Evolutionary conservation across 2,113 vertebrate species (phyloP).

Genomic region (Rhizomys pruinosus): DNA sequence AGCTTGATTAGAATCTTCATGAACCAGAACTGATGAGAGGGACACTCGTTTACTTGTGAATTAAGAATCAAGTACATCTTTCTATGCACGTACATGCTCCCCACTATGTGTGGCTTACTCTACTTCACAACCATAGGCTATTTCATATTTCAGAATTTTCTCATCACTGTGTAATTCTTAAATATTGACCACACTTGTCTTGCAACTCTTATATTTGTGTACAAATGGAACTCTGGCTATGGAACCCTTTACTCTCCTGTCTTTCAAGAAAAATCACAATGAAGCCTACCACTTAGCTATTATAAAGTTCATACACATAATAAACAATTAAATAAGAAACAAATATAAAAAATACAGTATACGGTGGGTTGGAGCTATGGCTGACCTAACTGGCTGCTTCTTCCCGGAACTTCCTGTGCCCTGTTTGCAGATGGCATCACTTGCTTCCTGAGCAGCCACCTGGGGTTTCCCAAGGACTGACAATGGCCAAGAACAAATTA

Average conservation of each 20-base stretch:
- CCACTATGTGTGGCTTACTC: not conserved
- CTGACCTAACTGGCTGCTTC: no score
- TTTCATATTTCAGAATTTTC: not conserved
- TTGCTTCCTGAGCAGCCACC: no score
- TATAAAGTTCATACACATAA: no score
- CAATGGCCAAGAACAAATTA: no score
- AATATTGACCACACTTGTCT: not conserved
- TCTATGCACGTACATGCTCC: not conserved
- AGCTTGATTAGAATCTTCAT: slow-evolving; percentile 80
- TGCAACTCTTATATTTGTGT: not conserved
- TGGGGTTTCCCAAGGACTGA: no score
- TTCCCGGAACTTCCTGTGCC: no score
- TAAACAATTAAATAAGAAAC: not conserved
- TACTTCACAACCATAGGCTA: not conserved
- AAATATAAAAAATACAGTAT: not conserved
- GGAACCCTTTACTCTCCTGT: not conserved
- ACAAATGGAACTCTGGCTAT: not conserved
- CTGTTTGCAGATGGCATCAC: no score
- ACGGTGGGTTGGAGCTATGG: no score
- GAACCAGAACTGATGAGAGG: slow-evolving; percentile 79
- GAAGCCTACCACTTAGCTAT: not conserved
- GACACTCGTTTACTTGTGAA: slow-evolving; percentile 69
- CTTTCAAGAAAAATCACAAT: not conserved
- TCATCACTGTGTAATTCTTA: not conserved
- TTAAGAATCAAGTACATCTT: slow-evolving; percentile 74